Evolutionary conservation across 2,888 invertebrate genomes (phyloP).

Genomic region (Octonoba sinensis): DNA sequence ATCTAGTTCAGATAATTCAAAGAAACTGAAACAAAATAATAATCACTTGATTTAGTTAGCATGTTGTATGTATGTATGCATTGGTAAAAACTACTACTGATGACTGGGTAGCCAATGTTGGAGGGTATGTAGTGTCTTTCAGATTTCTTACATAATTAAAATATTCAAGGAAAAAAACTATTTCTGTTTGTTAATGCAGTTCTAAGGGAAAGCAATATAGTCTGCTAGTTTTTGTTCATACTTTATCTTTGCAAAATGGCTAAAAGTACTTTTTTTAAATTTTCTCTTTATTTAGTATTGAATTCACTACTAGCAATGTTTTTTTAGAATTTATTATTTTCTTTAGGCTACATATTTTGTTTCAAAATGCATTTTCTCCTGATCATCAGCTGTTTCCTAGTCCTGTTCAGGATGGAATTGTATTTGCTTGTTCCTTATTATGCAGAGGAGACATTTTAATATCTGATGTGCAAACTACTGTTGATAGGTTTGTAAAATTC

Average conservation of each 20-base stretch:
- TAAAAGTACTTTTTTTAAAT: not conserved
- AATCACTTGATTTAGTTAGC: no score
- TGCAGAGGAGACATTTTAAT: constrained; percentile 71
- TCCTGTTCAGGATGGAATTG: constrained; percentile 71
- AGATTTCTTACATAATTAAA: no score
- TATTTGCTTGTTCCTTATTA: constrained; percentile 72
- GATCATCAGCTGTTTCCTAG: constrained; percentile 71
- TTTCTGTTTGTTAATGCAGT: no score
- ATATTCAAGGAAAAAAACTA: no score
- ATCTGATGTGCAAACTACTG: constrained; percentile 72
- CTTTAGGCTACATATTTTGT: constrained; percentile 72
- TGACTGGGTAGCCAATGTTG: no score
- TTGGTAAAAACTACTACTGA: no score
- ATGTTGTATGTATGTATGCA: no score
- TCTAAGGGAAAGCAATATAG: not conserved
- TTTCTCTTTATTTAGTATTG: not conserved
- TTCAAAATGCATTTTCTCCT: constrained; percentile 71
- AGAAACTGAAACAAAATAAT: no score
- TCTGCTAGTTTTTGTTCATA: not conserved
- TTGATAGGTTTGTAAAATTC: constrained; percentile 70
- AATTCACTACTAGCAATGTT: not conserved
- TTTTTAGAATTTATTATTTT: not conserved
- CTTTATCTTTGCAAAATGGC: not conserved
- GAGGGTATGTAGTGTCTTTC: no score
- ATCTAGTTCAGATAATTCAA: no score